Evolutionary conservation across 2,113 vertebrate genomes (phyloP).

Genomic region (Hystrix brachyura): DNA sequence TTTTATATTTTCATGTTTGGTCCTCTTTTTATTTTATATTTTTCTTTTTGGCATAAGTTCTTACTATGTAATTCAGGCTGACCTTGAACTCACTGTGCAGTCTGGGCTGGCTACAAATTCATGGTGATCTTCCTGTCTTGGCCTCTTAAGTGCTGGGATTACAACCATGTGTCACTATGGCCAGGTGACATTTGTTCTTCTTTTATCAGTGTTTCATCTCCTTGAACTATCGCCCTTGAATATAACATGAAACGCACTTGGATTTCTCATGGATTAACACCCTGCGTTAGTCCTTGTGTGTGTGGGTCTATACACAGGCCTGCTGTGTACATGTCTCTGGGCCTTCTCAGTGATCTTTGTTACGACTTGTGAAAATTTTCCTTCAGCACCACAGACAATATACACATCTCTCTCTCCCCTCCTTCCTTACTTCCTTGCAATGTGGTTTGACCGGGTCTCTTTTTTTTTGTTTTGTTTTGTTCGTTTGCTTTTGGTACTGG

Average conservation of each 20-base stretch:
- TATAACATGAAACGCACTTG: not conserved
- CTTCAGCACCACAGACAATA: not conserved
- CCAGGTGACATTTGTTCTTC: not conserved
- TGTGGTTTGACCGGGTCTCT: too few relatives aligned
- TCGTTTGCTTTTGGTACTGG: too few relatives aligned
- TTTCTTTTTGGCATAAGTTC: too few relatives aligned
- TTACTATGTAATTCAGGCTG: too few relatives aligned
- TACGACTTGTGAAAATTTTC: not conserved
- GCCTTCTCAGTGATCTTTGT: not conserved
- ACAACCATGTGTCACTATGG: too few relatives aligned
- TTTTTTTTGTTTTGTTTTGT: too few relatives aligned
- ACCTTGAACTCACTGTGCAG: too few relatives aligned
- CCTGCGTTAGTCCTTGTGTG: not conserved
- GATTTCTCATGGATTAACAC: not conserved
- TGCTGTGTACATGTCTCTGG: not conserved
- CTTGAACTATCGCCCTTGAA: not conserved
- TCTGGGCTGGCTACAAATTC: too few relatives aligned
- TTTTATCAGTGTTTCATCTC: not conserved
- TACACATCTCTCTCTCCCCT: not conserved
- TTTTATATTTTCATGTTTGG: not conserved
- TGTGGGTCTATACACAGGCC: not conserved
- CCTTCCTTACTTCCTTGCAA: not conserved
- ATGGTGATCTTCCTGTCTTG: too few relatives aligned
- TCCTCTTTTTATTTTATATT: too few relatives aligned
- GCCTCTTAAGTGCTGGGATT: too few relatives aligned